Base-by-base conservation (phyloP, 2,888 invertebrate genomes). In the Sinotaia quadrata region DNA sequence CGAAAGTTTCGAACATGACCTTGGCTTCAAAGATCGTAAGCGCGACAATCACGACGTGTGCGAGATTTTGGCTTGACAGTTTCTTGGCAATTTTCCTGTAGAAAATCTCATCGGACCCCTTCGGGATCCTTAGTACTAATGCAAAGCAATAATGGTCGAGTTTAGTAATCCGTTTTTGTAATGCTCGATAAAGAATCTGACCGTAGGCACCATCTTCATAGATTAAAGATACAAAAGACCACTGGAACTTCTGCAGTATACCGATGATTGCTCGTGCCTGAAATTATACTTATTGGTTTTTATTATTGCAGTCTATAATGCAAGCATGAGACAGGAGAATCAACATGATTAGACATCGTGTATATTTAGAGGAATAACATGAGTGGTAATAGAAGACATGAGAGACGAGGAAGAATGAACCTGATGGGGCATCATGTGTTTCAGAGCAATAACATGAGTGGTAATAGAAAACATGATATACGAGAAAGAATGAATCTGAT, bases 141-240 rank as follows among this genome's bases (percentile, higher is more conserved):
- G 60, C 60, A 24, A 44, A n/a, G 60, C 60, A 60, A 33, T 21
- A 47, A n/a, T n/a, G n/a, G 2, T 47, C 60, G 44, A 24, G 15
- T 2, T 10, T 18, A 4, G 21, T 29, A 44, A 60, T 21, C 18
- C 33, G 8, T 21, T 31, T 44, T 47, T 44, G 44, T 24, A 60
- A 29, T 27, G 60, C 68, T 36, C 68, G 68, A 51, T 60, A 74
- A 0, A 68, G 75, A 29, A 66, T 62, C 7, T 66, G 31, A n/a
- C 78, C 80, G 49, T 79, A 80, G 34, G 63, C 72, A 5, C 75
- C 76, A 37, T 73, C 72, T 4, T 74, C 57, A 69, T 74, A 76
- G 8, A 80, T n/a, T 0, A 80, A 65, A 0, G 77, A 78, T 4
- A 79, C 66, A 59, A 75, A 80, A 10, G 73, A 67, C 78, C 78